Percentiles rank a stretch among this genome's conserved stretches.
Evolutionary conservation across 2,113 vertebrate genomes (phyloP).

Genomic region (Bettongia penicillata): DNA sequence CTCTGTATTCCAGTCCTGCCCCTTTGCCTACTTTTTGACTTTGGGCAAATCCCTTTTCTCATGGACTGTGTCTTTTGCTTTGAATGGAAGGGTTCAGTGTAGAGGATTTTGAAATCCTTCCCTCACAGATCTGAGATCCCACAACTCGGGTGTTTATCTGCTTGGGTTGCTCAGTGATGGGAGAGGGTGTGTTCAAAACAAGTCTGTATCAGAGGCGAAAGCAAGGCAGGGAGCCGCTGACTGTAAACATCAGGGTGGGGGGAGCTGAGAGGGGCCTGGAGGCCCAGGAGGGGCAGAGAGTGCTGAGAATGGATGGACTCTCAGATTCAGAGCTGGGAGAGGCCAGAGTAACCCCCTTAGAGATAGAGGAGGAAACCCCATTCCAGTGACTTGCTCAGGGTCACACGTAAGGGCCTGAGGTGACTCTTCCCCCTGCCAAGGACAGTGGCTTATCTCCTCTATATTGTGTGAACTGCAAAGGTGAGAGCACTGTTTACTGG

Average conservation of each 20-base stretch:
- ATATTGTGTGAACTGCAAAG: background rate
- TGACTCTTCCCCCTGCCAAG: background rate
- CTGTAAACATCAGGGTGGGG: too few relatives aligned
- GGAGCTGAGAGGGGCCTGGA: too few relatives aligned
- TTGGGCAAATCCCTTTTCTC: background rate
- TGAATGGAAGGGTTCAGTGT: too few relatives aligned
- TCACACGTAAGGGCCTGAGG: background rate
- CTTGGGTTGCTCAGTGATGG: background rate
- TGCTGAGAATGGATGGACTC: background rate
- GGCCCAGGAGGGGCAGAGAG: too few relatives aligned
- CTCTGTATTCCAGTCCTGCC: background rate
- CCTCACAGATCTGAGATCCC: background rate
- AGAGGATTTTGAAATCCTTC: too few relatives aligned
- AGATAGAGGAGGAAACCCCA: rapidly evolving
- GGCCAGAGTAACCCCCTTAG: too few relatives aligned
- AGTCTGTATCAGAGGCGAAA: background rate
- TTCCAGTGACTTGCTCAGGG: background rate
- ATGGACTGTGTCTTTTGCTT: background rate
- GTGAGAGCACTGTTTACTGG: background rate
- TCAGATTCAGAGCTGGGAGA: background rate
- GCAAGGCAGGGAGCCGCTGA: background rate
- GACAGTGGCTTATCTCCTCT: background rate
- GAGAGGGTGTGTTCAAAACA: background rate
- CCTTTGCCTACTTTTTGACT: too few relatives aligned
- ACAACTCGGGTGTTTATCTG: too few relatives aligned